These are phyloP conservation scores for Melikaiella ostensackeni DNA, from an alignment of 2,888 invertebrate genomes.

Conservation along the genomic window DNA sequence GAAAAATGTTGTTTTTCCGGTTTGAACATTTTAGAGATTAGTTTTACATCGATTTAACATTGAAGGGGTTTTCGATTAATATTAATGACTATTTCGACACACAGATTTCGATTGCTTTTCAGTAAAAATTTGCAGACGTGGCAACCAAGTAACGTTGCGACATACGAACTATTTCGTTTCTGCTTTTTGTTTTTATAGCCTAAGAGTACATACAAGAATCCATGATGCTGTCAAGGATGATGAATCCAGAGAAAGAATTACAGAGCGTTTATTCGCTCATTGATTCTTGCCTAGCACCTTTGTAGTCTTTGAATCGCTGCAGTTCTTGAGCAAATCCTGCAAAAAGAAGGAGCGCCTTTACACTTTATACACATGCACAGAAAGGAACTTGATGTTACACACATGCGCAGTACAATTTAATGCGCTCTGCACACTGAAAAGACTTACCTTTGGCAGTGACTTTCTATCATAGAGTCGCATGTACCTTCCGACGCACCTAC, in stretches of 20 bases:
- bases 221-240: background rate
- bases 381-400: background rate
- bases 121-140: constrained; percentile 17
- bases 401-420: background rate
- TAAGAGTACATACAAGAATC: constrained; percentile 11
- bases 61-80: background rate
- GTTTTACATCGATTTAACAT: background rate
- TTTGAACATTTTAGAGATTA: background rate
- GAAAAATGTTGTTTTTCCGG: background rate
- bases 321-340: constrained; percentile 76
- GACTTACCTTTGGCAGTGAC: constrained; percentile 76
- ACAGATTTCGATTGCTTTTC: constrained; percentile 22
- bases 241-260: background rate
- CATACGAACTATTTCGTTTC: background rate
- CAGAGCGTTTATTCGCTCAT: background rate
- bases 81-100: constrained; percentile 16
- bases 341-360: no score
- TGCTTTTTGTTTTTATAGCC: background rate
- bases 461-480: constrained; percentile 79
- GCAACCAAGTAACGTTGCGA: background rate
- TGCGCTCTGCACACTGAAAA: background rate
- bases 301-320: constrained; percentile 67
- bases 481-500: constrained; percentile 80
- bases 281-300: constrained; percentile 24
- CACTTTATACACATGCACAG: background rate